These are phyloP conservation scores for Philereme transversata DNA, from an alignment of 2,888 invertebrate species.

Conservation along the genomic window DNA sequence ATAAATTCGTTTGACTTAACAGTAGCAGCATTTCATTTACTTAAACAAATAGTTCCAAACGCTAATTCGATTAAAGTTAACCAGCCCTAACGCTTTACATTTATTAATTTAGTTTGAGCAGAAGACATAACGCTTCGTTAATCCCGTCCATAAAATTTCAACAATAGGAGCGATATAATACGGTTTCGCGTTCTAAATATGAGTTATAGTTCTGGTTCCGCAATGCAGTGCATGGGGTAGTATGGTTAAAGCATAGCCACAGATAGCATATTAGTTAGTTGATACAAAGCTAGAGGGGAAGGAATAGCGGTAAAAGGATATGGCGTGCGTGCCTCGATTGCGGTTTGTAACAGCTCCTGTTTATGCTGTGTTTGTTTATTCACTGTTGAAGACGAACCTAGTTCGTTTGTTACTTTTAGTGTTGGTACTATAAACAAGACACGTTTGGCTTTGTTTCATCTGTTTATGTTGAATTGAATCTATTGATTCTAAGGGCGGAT, in stretches of 20 bases:
- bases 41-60: constrained; percentile 33
- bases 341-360: constrained; percentile 34
- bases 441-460: constrained; percentile 20
- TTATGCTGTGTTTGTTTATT: constrained; percentile 39
- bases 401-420: constrained; percentile 19
- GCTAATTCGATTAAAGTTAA: constrained; percentile 35
- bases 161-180: constrained; percentile 68
- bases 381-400: constrained; percentile 25
- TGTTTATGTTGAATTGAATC: constrained; percentile 28
- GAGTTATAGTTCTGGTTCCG: constrained; percentile 77
- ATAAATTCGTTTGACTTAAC: constrained; percentile 2
- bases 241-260: constrained; percentile 33
- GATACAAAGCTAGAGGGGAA: constrained; percentile 29
- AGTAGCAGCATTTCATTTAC: constrained; percentile 10
- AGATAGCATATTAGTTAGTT: constrained; percentile 21
- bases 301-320: constrained; percentile 33
- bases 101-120: constrained; percentile 45
- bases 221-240: constrained; percentile 81
- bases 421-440: constrained; percentile 23
- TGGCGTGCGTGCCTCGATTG: constrained; percentile 34
- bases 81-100: constrained; percentile 36
- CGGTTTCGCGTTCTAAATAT: constrained; percentile 75
- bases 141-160: constrained; percentile 66
- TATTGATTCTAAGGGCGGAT: constrained; percentile 37
- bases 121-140: constrained; percentile 63